Evolutionary conservation across 2,113 vertebrate species (phyloP), one percentile per base, ranked within the genome.

Genomic region (Pampusana beccarii): DNA sequence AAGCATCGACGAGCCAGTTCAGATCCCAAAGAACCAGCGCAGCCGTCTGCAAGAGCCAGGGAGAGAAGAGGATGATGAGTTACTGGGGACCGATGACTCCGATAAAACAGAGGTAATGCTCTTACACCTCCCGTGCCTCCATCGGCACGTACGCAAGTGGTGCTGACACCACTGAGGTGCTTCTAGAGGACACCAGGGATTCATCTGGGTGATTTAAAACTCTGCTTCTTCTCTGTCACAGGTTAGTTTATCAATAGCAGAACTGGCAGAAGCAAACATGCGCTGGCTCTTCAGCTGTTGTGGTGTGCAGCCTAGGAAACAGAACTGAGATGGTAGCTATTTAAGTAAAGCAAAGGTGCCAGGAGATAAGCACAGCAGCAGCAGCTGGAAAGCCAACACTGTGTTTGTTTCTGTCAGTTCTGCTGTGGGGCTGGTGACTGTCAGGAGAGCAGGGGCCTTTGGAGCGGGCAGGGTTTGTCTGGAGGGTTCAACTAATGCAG

Each of bases 41-140:
- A 87, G 97, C 46, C 72, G 75, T 38, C 73, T 74, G 62, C 97
- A 96, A 80, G 93, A 96, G 67, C 28, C 91, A 9, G 86, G 96
- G n/a, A 97, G 97, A 71, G 98, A 98, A 54, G 98, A 98, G 16
- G 98, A 99, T 16, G 98, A 98, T 48, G 98, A 99, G 25, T 94
- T 98, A 38, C 94, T 98, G 73, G 98, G 97, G 16, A 97, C 96
- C 2, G 98, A 99, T 6, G 99, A 98, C 94, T 98, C 98, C 0
- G 98, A 99, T 96, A 98, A 98, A 95, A 98, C 98, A 25, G 98
- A 99, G 98, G 99, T 99, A 61, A 69, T 10, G 28, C 44, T 56
- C 56, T 62, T 15, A 5, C 4, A 3, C 11, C 17, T 53, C 2
- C 50, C 7, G 36, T 19, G 62, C 34, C 40, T 42, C 17, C 18